A percentile compares a stretch with the other conserved stretches of the same genome.
Evolutionary conservation across 2,888 invertebrate species (phyloP).

Genomic region (Hydroisotoma schaefferi): DNA sequence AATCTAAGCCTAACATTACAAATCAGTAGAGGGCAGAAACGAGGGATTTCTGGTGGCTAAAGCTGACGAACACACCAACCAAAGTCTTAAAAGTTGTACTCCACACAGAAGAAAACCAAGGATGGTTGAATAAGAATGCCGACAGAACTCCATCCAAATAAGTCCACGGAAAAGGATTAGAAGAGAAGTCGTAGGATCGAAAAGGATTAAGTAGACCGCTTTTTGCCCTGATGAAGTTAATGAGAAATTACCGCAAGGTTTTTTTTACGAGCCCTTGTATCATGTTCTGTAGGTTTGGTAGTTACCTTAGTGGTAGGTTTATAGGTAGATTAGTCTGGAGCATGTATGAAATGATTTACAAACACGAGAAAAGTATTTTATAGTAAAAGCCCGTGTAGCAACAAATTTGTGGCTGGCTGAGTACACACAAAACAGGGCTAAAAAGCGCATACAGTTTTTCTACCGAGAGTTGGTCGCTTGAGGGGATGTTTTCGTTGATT

Average conservation of each 20-base stretch:
- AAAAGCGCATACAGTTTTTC: too few species aligned
- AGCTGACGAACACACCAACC: too few species aligned
- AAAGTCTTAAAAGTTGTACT: too few species aligned
- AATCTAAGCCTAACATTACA: too few species aligned
- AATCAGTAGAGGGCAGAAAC: too few species aligned
- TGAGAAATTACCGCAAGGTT: conserved; percentile 1
- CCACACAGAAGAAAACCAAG: too few species aligned
- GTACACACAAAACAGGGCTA: too few species aligned
- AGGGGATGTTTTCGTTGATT: conserved; percentile 28
- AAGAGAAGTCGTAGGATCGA: background rate
- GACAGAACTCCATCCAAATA: too few species aligned
- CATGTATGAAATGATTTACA: background rate
- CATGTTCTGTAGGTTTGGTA: background rate
- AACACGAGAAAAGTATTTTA: background rate
- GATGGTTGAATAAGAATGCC: too few species aligned
- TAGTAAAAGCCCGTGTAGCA: background rate
- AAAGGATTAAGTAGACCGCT: background rate
- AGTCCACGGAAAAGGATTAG: background rate
- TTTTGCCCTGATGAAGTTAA: background rate
- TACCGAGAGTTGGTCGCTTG: conserved; percentile 16
- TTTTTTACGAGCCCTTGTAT: background rate
- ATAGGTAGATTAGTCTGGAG: too few species aligned
- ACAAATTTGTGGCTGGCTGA: background rate
- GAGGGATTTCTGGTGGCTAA: too few species aligned
- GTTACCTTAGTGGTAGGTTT: too few species aligned